Evolutionary conservation across 2,797 vertebrate genomes (phyloP).

Genomic region (Mionectes olivaceus): DNA sequence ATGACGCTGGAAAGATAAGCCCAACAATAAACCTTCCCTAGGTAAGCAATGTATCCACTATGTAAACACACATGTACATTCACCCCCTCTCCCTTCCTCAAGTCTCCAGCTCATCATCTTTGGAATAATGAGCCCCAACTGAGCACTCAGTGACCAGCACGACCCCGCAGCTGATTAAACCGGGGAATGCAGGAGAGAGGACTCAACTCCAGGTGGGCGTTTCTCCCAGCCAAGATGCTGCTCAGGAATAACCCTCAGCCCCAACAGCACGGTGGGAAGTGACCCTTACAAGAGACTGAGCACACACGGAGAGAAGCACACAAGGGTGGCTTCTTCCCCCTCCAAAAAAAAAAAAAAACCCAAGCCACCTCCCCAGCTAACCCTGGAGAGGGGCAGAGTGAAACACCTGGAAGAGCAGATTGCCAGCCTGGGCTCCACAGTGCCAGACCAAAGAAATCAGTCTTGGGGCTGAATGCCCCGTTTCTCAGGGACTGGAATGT

Average conservation of each 20-base stretch:
- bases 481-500: background rate
- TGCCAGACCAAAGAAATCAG: background rate
- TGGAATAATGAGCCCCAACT: background rate
- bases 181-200: background rate
- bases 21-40: background rate
- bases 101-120: background rate
- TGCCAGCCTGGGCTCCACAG: background rate
- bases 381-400: background rate
- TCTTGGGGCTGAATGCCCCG: background rate
- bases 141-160: background rate
- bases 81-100: rapidly evolving
- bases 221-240: background rate
- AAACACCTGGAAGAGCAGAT: background rate
- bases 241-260: background rate
- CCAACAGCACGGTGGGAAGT: background rate
- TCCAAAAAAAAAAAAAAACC: too few species aligned
- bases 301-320: background rate
- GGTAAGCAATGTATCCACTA: background rate
- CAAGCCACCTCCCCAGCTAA: background rate
- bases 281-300: background rate
- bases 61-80: rapidly evolving
- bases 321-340: background rate
- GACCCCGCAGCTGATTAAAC: background rate
- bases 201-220: background rate
- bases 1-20: background rate